Base-by-base conservation (phyloP, 2,888 invertebrate species). In the Hirudinaria manillensis region DNA sequence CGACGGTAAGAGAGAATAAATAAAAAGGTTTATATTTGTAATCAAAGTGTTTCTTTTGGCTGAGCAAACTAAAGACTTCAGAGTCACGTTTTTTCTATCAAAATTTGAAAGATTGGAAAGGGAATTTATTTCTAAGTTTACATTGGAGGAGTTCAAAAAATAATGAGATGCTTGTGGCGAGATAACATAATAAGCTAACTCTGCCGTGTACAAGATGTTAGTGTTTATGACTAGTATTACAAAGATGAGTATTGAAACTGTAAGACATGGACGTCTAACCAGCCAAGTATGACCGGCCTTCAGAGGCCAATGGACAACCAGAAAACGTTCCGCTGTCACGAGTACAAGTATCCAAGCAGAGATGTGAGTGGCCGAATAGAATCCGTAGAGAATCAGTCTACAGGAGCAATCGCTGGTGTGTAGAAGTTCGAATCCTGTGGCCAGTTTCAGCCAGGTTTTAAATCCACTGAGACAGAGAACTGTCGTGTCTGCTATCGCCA, bases 321-420 rank as follows among this genome's bases (percentile, higher is more conserved):
- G 34, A 29, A 67, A 27, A 21, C 67, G 67, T 67, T 67, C 67
- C 21, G 67, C 34, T 21, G 67, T 67, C 21, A 67, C 67, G 10
- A 67, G 67, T 6, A 67, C 67, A 67, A 67, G 3, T 32, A 67
- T 21, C 67, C 67, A 67, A 16, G 67, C 67, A 4, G 67, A 67
- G 21, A 67, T 32, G 24, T 67, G 67, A 27, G 67, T 32, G 29
- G 67, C 29, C 32, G 67, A 32, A 27, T 67, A 67, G 32, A 67
- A 67, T 21, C 6, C 3, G 32, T 67, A 67, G 3, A n/a, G 67
- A 67, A 67, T 32, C 32, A 67, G 34, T 27, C 32, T 27, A 16
- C 67, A 67, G 6, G 21, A 67, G 21, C 7, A 21, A 21, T 32
- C 29, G 29, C 32, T 67, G 67, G 21, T 24, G 32, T 29, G 67